phyloP scores from a whole-genome alignment of 2,888 invertebrate genomes.

The Allophyes oxyacanthae region DNA sequence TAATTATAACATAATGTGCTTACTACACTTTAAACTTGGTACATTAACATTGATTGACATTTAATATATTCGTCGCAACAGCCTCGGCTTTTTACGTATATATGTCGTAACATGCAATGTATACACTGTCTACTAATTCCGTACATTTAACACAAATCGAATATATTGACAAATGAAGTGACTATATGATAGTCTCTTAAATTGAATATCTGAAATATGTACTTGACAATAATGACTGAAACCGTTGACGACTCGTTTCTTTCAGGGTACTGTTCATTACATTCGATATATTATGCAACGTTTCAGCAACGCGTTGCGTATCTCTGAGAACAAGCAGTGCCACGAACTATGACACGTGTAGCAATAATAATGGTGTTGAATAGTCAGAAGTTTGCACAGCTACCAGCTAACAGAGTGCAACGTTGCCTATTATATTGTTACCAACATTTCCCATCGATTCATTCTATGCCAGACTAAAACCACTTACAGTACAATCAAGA shows the following conservation, averaged over 20 bases:
- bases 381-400: background rate
- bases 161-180: slow-evolving; percentile 58
- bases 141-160: slow-evolving; percentile 57
- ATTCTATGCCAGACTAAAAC: slow-evolving; percentile 14
- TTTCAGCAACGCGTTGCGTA: slow-evolving; percentile 7
- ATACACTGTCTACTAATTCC: slow-evolving; percentile 44
- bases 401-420: slow-evolving; percentile 2
- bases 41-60: slow-evolving; percentile 67
- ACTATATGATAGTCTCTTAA: slow-evolving; percentile 53
- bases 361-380: background rate
- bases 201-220: slow-evolving; percentile 28
- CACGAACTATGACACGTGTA: too few species aligned
- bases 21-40: slow-evolving; percentile 64
- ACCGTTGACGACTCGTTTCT: slow-evolving; percentile 24
- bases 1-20: slow-evolving; percentile 65
- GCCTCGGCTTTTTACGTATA: slow-evolving; percentile 68
- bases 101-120: slow-evolving; percentile 39
- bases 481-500: slow-evolving; percentile 35
- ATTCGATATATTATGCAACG: slow-evolving; percentile 19
- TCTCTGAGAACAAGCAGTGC: background rate
- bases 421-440: slow-evolving; percentile 21
- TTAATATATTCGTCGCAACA: slow-evolving; percentile 72
- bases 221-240: slow-evolving; percentile 24
- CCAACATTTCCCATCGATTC: slow-evolving; percentile 28
- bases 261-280: slow-evolving; percentile 26